These are phyloP conservation scores for Entomobrya multifasciata DNA, from an alignment of 2,888 invertebrate genomes.

Conservation along the genomic window DNA sequence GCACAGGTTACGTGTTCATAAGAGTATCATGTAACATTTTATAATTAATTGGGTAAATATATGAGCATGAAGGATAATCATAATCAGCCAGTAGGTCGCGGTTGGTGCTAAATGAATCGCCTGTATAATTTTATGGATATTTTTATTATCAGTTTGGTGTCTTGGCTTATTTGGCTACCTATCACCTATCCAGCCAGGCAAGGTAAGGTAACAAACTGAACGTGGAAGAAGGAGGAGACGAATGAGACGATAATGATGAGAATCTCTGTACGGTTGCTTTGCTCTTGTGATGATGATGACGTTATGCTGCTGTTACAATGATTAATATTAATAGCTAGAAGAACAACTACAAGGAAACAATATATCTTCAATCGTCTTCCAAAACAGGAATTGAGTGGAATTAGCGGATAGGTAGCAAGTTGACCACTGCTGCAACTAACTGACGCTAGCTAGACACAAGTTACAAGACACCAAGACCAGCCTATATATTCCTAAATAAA, in stretches of 20 bases:
- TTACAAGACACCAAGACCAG: no score
- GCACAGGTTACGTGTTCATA: no score
- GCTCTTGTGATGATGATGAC: no score
- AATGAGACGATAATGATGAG: not conserved
- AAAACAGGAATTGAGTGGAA: slow-evolving; percentile 7
- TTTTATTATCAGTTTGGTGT: not conserved
- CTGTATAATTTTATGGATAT: not conserved
- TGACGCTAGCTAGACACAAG: no score
- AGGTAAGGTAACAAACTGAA: not conserved
- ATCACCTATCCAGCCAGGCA: slow-evolving; percentile 3
- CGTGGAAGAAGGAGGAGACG: not conserved
- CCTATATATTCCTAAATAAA: no score
- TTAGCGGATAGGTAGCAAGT: no score
- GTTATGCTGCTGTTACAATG: not conserved
- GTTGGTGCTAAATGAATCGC: not conserved
- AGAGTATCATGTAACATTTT: no score
- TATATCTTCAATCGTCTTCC: not conserved
- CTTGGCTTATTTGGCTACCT: not conserved
- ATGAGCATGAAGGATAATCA: slow-evolving; percentile 4
- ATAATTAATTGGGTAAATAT: slow-evolving; percentile 6
- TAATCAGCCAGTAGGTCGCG: no score
- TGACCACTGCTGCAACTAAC: no score
- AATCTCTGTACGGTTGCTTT: no score
- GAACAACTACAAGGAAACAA: slow-evolving; percentile 5
- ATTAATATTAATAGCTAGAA: not conserved